These are phyloP conservation scores for Gymnocheta viridis DNA, from an alignment of 2,888 invertebrate species.

Conservation along the genomic window DNA sequence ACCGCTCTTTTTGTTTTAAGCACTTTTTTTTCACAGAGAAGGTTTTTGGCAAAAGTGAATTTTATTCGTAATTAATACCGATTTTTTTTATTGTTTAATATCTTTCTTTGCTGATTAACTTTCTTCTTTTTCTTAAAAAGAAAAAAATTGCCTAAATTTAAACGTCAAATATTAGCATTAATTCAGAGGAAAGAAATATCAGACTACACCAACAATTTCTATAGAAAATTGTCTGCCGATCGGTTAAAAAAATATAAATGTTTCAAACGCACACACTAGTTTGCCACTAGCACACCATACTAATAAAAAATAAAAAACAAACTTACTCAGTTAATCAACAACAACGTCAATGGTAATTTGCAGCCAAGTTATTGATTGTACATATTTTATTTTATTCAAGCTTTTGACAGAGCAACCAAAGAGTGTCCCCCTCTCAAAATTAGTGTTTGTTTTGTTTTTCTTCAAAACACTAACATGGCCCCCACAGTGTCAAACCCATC, in stretches of 20 bases:
- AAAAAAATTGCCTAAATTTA: constrained; percentile 34
- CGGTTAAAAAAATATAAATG: constrained; percentile 12
- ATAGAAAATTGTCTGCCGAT: constrained; percentile 27
- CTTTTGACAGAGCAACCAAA: constrained; percentile 29
- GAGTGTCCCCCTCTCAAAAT: constrained; percentile 17
- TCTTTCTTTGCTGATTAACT: background rate
- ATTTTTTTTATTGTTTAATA: background rate
- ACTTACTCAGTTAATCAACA: constrained; percentile 49
- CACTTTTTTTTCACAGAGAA: background rate
- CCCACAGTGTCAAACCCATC: background rate
- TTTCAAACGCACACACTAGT: constrained; percentile 6
- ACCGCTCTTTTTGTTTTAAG: background rate
- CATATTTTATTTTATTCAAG: constrained; percentile 26
- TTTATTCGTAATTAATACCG: background rate
- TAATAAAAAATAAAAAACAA: constrained; percentile 32
- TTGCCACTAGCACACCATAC: constrained; percentile 35
- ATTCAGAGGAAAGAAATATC: background rate
- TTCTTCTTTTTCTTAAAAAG: too few species aligned
- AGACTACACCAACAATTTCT: constrained; percentile 10
- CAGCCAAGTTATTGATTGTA: constrained; percentile 52
- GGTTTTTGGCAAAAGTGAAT: background rate
- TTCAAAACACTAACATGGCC: constrained; percentile 15
- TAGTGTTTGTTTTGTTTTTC: constrained; percentile 29
- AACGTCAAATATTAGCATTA: constrained; percentile 22
- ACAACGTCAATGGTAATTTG: constrained; percentile 55